A percentile compares a stretch with the other conserved stretches of the same genome.
Conservation (phyloP, 2,113 vertebrate genomes). For the Catharus minimus region DNA sequence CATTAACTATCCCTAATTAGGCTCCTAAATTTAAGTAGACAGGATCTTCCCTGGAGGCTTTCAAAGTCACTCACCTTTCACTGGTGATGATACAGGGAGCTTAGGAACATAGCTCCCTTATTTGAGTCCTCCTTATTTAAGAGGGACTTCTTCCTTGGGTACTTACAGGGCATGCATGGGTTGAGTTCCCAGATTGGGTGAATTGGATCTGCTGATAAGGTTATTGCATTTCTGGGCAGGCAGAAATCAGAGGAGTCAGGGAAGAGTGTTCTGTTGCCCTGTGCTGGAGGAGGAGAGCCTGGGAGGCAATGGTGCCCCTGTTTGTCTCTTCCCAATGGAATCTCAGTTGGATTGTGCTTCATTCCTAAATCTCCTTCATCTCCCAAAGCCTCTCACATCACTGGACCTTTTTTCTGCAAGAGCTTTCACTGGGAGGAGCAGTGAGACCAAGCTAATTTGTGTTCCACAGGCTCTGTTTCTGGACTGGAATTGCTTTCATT, state of each 20-base stretch:
- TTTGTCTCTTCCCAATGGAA: not conserved
- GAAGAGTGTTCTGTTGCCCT: not conserved
- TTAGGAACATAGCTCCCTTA: not conserved
- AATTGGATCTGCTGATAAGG: not conserved
- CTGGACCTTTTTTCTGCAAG: fast-evolving
- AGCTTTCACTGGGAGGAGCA: not conserved
- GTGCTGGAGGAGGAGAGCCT: not conserved
- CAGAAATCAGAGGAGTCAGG: not conserved
- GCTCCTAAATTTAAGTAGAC: conserved; percentile 50
- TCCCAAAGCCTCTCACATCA: not conserved
- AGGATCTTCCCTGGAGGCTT: conserved; percentile 40
- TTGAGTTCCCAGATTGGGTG: not conserved
- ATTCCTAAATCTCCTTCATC: not conserved
- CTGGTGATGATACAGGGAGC: not conserved
- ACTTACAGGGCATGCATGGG: not conserved
- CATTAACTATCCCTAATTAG: conserved; percentile 50
- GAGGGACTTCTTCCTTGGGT: not conserved
- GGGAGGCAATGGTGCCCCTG: not conserved
- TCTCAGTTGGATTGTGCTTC: not conserved
- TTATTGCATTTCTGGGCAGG: not conserved
- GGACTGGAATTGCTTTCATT: not conserved
- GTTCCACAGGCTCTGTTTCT: not conserved
- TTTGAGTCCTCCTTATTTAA: not conserved
- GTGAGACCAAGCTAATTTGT: not conserved
- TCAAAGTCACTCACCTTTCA: conserved; percentile 26